Evolutionary conservation across 1,140 invertebrate species (phyloP).

Genomic region (Nautilus pompilius): DNA sequence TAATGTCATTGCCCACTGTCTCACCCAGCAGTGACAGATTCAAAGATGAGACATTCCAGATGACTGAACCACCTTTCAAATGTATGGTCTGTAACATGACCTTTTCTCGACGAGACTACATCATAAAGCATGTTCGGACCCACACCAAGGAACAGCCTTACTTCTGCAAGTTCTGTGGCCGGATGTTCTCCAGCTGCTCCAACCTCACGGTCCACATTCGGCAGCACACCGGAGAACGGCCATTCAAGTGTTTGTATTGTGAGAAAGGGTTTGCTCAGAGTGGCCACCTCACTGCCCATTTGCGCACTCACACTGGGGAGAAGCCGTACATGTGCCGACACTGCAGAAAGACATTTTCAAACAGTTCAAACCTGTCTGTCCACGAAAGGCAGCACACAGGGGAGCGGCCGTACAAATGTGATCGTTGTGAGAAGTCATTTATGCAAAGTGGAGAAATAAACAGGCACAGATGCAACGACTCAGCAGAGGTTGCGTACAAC

Average conservation of each 20-base stretch:
- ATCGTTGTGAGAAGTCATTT: constrained; percentile 69
- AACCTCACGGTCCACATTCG: constrained; percentile 63
- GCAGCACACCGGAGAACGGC: constrained; percentile 14
- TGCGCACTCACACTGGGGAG: constrained; percentile 27
- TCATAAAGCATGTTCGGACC: constrained; percentile 11
- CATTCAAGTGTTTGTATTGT: constrained; percentile 57
- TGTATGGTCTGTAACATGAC: too few relatives aligned
- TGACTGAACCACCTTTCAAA: too few relatives aligned
- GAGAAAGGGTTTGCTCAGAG: constrained; percentile 52
- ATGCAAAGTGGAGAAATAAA: constrained; percentile 22
- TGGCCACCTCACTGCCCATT: constrained; percentile 4
- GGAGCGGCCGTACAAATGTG: constrained; percentile 79
- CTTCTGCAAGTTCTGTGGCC: constrained; percentile 55
- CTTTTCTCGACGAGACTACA: constrained; percentile 6
- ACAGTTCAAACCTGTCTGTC: constrained; percentile 54
- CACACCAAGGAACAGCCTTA: constrained; percentile 18
- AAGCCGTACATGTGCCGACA: constrained; percentile 72
- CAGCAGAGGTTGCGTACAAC: constrained; percentile 16
- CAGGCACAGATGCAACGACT: constrained; percentile 31
- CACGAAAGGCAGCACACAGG: constrained; percentile 49
- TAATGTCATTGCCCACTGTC: too few relatives aligned
- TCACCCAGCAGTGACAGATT: too few relatives aligned
- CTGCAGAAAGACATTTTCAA: constrained; percentile 96
- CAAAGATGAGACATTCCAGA: too few relatives aligned
- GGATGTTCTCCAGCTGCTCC: constrained; percentile 23